Evolutionary conservation across 2,888 invertebrate species (phyloP).

Genomic region (Drosophila birchii): DNA sequence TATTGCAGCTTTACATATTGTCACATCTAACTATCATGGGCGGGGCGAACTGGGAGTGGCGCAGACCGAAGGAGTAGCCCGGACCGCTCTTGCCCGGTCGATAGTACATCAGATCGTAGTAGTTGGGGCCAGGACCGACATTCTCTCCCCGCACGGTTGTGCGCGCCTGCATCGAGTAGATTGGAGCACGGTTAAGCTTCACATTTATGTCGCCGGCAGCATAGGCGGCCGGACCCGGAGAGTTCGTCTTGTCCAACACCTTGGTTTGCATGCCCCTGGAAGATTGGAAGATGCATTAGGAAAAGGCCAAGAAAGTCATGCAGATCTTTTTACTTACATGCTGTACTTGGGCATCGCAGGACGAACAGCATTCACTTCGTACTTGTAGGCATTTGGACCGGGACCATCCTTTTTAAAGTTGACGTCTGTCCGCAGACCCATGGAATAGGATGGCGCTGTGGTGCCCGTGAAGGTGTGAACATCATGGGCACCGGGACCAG

Average conservation of each 20-base stretch:
- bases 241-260: conserved; percentile 48
- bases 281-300: neutral
- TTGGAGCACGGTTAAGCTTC: conserved; percentile 68
- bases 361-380: conserved; percentile 66
- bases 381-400: conserved; percentile 81
- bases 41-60: conserved; percentile 79
- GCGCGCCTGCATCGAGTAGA: conserved; percentile 73
- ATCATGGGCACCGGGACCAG: conserved; percentile 82
- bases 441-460: conserved; percentile 85
- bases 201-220: conserved; percentile 67
- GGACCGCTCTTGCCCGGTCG: conserved; percentile 78
- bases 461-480: conserved; percentile 68
- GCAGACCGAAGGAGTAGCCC: conserved; percentile 82
- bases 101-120: conserved; percentile 78
- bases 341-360: conserved; percentile 76
- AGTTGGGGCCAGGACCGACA: conserved; percentile 79
- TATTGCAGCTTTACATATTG: conserved; percentile 77
- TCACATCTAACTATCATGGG: conserved; percentile 84
- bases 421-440: conserved; percentile 84
- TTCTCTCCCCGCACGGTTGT: conserved; percentile 29
- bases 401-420: conserved; percentile 68
- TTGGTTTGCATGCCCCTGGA: conserved; percentile 72
- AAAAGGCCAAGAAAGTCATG: fast-evolving
- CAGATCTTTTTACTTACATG: conserved; percentile 72
- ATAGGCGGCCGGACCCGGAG: conserved; percentile 84